Evolutionary conservation across 2,888 invertebrate species (phyloP), one percentile per base, ranked within the genome.

Genomic region (Patella ulyssiponensis): DNA sequence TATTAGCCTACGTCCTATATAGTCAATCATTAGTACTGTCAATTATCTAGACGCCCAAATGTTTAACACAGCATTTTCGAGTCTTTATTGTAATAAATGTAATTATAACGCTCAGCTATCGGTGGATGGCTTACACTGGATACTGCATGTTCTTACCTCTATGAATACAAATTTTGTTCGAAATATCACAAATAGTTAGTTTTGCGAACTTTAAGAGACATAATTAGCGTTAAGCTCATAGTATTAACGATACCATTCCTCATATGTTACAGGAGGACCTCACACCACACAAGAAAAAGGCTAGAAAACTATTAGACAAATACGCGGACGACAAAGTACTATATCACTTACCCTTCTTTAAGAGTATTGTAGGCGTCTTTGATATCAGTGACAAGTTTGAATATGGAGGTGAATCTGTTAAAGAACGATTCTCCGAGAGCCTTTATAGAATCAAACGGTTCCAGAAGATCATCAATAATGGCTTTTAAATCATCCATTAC

Each of bases 341-440:
- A 27, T 69, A 14, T 64, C 11, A 71, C 85, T 71, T 58, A 85
- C 85, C 84, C 84, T 64, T 83, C 81, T 52, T 80, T 80, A 12
- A 85, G 74, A 20, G 78, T 75, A 20, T 76, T 76, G 64, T 83
- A 84, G 12, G 84, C 82, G 12, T 82, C 79, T 74, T 82, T 82
- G 14, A 84, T 77, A 33, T 77, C 74, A 15, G 78, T 78, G 17
- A 85, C 78, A 3, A 85, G 54, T 20, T 77, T 76, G 69, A 74
- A 70, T 75, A 84, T 23, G 69, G 75, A 69, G 12, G 71, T 77
- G 33, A 83, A 79, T 44, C 77, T 53, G 15, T 75, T 54, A 72
- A 76, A 71, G 53, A 86, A 83, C 14, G 77, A 76, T 27, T 80
- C 81, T 12, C 82, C 83, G 23, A 86, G 76, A n/a, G 79, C 75